phyloP scores from a whole-genome alignment of 2,113 vertebrate genomes.

The Misgurnus anguillicaudatus region DNA sequence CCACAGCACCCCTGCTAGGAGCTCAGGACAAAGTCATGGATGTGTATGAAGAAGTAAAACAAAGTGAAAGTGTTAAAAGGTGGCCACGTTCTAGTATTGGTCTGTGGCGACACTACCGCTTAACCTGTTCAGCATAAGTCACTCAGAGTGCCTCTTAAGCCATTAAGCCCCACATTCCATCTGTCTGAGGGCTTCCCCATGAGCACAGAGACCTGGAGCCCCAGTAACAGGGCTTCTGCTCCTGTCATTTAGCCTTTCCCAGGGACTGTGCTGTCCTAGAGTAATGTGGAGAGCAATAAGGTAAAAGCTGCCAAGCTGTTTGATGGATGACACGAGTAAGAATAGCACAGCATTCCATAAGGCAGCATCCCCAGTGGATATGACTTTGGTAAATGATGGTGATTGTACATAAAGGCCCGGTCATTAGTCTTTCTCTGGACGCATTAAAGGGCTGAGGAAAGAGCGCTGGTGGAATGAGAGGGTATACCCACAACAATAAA shows the following conservation, averaged over 20 bases:
- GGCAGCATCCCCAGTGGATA: constrained; percentile 48
- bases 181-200: constrained; percentile 12
- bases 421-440: constrained; percentile 48
- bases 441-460: constrained; percentile 41
- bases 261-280: constrained; percentile 18
- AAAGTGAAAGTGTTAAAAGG: constrained; percentile 13
- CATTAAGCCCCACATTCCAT: constrained; percentile 21
- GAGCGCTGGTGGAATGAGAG: constrained; percentile 39
- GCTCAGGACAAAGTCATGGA: constrained; percentile 46
- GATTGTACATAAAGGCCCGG: constrained; percentile 40
- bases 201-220: constrained; percentile 1
- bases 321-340: constrained; percentile 51
- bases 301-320: constrained; percentile 41
- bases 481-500: constrained; percentile 29
- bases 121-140: constrained; percentile 27
- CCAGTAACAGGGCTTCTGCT: constrained; percentile 21
- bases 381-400: constrained; percentile 55
- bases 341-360: constrained; percentile 43
- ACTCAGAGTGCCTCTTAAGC: constrained; percentile 28
- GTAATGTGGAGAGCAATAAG: constrained; percentile 46
- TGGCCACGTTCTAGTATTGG: constrained; percentile 3
- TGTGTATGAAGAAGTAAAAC: not conserved
- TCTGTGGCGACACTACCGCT: constrained; percentile 11
- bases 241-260: constrained; percentile 45
- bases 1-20: constrained; percentile 23